Conservation (phyloP, 92 coral and sea anemone species). For the Porites cylindrica region DNA sequence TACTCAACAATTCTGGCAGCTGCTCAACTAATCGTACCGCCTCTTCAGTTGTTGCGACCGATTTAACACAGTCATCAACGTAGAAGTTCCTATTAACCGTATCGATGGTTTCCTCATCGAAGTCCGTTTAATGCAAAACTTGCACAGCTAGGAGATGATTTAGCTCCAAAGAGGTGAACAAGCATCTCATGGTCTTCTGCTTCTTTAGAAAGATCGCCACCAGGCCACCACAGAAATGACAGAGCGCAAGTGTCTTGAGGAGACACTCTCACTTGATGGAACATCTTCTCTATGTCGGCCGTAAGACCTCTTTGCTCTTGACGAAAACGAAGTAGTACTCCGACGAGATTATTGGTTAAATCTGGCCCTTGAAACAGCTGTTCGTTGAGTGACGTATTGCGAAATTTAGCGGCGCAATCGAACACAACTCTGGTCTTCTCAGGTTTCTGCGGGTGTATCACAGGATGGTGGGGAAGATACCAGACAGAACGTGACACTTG, state of each 20-base stretch:
- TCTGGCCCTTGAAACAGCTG: too few species aligned
- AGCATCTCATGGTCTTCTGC: slow-evolving; percentile 26
- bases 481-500: background rate
- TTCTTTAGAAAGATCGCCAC: background rate
- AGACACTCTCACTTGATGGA: slow-evolving; percentile 21
- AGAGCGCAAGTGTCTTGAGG: background rate
- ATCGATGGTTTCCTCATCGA: background rate
- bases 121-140: slow-evolving; percentile 22
- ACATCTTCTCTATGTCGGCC: slow-evolving; percentile 10
- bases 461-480: background rate
- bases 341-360: too few species aligned
- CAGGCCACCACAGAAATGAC: slow-evolving; percentile 42
- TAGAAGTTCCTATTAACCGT: slow-evolving; percentile 26
- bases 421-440: background rate
- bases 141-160: slow-evolving; percentile 37
- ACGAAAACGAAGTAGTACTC: too few species aligned
- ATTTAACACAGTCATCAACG: slow-evolving; percentile 39
- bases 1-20: slow-evolving; percentile 19
- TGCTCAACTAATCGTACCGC: slow-evolving; percentile 9
- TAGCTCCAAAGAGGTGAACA: slow-evolving; percentile 43
- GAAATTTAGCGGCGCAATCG: too few species aligned
- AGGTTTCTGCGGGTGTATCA: background rate
- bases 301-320: background rate
- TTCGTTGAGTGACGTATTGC: too few species aligned
- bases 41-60: slow-evolving; percentile 3